Evolutionary conservation across 2,888 invertebrate genomes (phyloP).

Genomic region (Nymphalis urticae): DNA sequence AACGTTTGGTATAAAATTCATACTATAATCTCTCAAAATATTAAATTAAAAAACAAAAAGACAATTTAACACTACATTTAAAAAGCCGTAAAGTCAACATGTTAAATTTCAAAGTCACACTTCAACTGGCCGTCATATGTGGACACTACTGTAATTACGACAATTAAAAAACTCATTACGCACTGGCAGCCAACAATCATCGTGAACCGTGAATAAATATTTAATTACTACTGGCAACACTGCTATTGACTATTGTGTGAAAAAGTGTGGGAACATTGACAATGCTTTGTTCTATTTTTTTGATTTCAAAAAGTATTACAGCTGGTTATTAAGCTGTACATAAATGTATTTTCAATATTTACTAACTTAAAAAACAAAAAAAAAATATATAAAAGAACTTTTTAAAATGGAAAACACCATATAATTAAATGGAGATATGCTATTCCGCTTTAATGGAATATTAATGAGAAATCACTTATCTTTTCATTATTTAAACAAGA

Average conservation of each 20-base stretch:
- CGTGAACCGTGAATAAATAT: constrained; percentile 48
- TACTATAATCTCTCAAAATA: too few relatives aligned
- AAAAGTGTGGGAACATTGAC: constrained; percentile 41
- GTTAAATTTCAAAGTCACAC: constrained; percentile 34
- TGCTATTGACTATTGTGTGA: constrained; percentile 31
- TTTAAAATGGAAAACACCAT: too few relatives aligned
- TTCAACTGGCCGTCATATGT: constrained; percentile 38
- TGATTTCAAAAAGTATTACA: background rate
- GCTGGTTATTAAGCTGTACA: too few relatives aligned
- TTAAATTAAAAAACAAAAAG: constrained; percentile 12
- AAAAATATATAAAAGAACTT: too few relatives aligned
- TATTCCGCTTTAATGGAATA: background rate
- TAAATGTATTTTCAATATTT: too few relatives aligned
- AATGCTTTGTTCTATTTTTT: constrained; percentile 25
- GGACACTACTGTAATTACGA: constrained; percentile 48
- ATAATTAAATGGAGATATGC: background rate
- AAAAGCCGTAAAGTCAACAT: constrained; percentile 31
- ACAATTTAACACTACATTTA: constrained; percentile 7
- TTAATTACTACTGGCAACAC: constrained; percentile 47
- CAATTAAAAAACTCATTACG: constrained; percentile 62
- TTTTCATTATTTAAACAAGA: constrained; percentile 5
- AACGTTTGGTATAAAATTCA: too few relatives aligned
- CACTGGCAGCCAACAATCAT: constrained; percentile 51
- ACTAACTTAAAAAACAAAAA: too few relatives aligned
- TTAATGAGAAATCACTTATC: background rate